A percentile compares a stretch with the other conserved stretches of the same genome.
Conservation (phyloP, 64 coral and sea anemone genomes). For the Stichodactyla mertensii region DNA sequence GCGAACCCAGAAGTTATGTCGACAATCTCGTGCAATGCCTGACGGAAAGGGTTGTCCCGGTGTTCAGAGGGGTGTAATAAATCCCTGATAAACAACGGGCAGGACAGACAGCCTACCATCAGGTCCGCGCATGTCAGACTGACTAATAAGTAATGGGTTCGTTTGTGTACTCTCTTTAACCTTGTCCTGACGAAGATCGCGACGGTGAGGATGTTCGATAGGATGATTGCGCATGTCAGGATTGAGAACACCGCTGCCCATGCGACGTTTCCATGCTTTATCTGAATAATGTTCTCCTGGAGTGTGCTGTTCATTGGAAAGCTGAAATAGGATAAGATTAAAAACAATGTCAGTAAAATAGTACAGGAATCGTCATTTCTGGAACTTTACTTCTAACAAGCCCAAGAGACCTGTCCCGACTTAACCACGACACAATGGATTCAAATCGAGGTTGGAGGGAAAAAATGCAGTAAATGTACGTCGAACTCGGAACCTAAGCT, state of each 20-base stretch:
- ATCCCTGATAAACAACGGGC: slow-evolving; percentile 36
- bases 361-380: too few species aligned
- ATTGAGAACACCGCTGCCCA: slow-evolving; percentile 40
- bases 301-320: background rate
- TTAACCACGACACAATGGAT: too few species aligned
- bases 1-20: slow-evolving; percentile 51
- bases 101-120: slow-evolving; percentile 34
- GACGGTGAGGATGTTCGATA: slow-evolving; percentile 35
- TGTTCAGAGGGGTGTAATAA: slow-evolving; percentile 16
- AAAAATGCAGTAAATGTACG: too few species aligned
- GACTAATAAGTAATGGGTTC: slow-evolving; percentile 48
- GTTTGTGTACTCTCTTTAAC: slow-evolving; percentile 28
- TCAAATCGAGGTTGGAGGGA: too few species aligned
- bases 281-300: background rate
- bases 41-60: background rate
- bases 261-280: background rate
- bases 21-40: slow-evolving; percentile 2
- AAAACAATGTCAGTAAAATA: background rate
- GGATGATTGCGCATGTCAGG: slow-evolving; percentile 21
- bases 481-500: too few species aligned
- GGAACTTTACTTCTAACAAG: too few species aligned
- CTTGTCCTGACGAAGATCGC: slow-evolving; percentile 35
- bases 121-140: slow-evolving; percentile 51
- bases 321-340: background rate
- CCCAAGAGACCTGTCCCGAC: too few species aligned